Percentiles rank a stretch among this genome's conserved stretches.
Evolutionary conservation across 2,888 invertebrate genomes (phyloP).

Genomic region (Euzophera pinguis): DNA sequence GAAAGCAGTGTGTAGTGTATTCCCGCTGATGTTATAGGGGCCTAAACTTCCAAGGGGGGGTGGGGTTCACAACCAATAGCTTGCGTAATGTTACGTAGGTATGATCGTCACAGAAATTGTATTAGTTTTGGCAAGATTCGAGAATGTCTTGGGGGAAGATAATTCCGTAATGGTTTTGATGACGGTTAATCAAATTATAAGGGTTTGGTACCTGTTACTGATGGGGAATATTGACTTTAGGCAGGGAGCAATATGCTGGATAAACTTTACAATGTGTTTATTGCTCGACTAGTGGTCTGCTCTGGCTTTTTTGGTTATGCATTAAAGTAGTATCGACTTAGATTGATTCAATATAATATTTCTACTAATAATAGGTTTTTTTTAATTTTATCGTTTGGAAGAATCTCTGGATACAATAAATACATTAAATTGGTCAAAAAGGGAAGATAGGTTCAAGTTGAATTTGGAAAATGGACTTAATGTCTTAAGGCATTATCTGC

Average conservation of each 20-base stretch:
- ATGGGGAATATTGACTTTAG: neutral
- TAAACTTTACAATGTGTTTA: neutral
- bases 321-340: too few species aligned
- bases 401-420: too few species aligned
- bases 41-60: neutral
- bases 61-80: neutral
- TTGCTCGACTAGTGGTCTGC: neutral
- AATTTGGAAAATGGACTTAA: too few species aligned
- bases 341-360: too few species aligned
- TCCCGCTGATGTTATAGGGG: neutral
- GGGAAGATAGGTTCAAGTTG: too few species aligned
- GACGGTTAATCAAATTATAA: constrained; percentile 9
- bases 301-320: too few species aligned
- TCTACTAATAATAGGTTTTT: too few species aligned
- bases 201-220: constrained; percentile 5
- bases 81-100: neutral
- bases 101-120: constrained; percentile 5
- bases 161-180: constrained; percentile 7
- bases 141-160: neutral
- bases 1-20: neutral
- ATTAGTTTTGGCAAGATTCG: constrained; percentile 2
- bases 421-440: too few species aligned
- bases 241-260: neutral
- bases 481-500: too few species aligned
- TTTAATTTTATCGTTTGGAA: too few species aligned